Evolutionary conservation across 2,888 invertebrate genomes (phyloP).

Genomic region (Eristalis tenax): DNA sequence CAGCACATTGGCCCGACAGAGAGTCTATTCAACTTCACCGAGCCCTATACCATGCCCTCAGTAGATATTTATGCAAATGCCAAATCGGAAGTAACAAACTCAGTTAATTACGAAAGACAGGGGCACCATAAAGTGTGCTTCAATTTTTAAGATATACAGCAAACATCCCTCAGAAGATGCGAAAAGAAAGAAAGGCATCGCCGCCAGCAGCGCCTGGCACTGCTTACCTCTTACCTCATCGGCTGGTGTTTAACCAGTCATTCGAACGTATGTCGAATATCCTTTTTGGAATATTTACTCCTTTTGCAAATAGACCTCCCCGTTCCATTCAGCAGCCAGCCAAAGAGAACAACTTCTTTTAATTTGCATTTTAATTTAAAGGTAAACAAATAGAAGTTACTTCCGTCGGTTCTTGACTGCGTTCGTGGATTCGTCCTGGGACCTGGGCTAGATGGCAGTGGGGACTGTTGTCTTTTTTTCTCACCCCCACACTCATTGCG

Average conservation of each 20-base stretch:
- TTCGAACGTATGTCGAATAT: conserved; percentile 17
- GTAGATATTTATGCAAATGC: neutral
- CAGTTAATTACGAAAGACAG: neutral
- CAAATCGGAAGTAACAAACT: neutral
- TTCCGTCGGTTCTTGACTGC: conserved; percentile 37
- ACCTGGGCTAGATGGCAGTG: conserved; percentile 11
- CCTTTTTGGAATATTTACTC: conserved; percentile 35
- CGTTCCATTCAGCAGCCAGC: conserved; percentile 10
- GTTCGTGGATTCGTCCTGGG: conserved; percentile 17
- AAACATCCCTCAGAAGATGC: neutral
- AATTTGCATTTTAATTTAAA: conserved; percentile 72
- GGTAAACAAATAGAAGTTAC: conserved; percentile 71
- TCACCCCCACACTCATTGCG: neutral
- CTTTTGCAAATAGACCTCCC: conserved; percentile 18
- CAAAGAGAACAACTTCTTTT: conserved; percentile 67
- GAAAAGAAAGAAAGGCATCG: neutral
- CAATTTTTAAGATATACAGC: neutral
- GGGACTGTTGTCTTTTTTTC: conserved; percentile 55
- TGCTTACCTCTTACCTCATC: neutral
- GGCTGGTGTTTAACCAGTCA: neutral
- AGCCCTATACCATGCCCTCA: neutral
- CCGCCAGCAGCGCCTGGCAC: neutral
- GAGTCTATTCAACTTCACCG: neutral
- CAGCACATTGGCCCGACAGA: neutral
- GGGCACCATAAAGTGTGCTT: neutral